A percentile compares a stretch with the other conserved stretches of the same genome.
Conservation (phyloP, 2,888 invertebrate species). For the Cephus rjabovi region DNA sequence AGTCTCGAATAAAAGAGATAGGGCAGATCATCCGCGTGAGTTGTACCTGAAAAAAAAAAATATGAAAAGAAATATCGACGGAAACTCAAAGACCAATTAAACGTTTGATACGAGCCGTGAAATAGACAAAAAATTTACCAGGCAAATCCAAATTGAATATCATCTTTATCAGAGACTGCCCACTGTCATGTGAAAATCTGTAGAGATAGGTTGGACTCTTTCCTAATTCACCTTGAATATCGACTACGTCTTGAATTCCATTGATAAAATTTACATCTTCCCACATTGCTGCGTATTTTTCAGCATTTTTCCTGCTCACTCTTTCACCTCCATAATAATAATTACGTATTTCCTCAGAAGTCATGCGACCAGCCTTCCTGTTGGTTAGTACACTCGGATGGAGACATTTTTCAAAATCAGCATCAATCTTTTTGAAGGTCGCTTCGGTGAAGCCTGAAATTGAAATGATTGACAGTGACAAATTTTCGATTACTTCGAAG, state of each 20-base stretch:
- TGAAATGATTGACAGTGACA: background rate
- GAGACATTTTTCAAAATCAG: slow-evolving; percentile 28
- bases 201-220: slow-evolving; percentile 47
- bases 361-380: slow-evolving; percentile 23
- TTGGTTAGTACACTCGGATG: background rate
- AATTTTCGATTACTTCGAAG: background rate
- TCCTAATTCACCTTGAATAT: slow-evolving; percentile 31
- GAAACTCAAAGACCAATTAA: background rate
- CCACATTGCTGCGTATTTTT: slow-evolving; percentile 34
- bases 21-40: slow-evolving; percentile 49
- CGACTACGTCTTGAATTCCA: slow-evolving; percentile 41
- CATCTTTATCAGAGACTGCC: slow-evolving; percentile 32
- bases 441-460: slow-evolving; percentile 21
- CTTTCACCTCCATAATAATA: slow-evolving; percentile 44
- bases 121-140: slow-evolving; percentile 36
- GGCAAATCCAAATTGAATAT: slow-evolving; percentile 27
- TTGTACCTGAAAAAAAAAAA: slow-evolving; percentile 29
- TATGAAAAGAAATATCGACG: too few relatives aligned
- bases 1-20: slow-evolving; percentile 45
- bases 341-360: slow-evolving; percentile 33
- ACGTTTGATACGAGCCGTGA: background rate
- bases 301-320: slow-evolving; percentile 24
- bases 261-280: slow-evolving; percentile 42
- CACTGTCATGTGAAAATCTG: slow-evolving; percentile 45
- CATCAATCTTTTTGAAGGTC: slow-evolving; percentile 24